phyloP scores from a whole-genome alignment of 1,140 invertebrate species.

The Bombus soroeensis region DNA sequence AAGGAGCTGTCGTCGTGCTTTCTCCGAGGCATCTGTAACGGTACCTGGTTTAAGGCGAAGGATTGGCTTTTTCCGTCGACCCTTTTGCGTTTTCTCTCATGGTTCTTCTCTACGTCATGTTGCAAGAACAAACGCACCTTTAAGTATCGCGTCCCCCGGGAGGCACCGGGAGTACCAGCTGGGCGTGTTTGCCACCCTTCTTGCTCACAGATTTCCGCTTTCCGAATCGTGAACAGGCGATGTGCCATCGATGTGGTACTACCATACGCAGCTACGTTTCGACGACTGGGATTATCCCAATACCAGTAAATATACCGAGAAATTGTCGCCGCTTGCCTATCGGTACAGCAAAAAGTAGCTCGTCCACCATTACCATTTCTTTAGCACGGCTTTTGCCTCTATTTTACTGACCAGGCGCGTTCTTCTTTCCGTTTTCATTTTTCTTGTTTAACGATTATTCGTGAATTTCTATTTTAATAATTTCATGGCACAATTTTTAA shows the following conservation, averaged over 20 bases:
- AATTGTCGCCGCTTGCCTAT: conserved; percentile 50
- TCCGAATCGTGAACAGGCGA: not conserved
- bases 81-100: not conserved
- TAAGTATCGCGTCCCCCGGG: conserved; percentile 14
- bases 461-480: too few species aligned
- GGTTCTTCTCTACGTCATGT: not conserved
- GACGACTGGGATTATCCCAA: conserved; percentile 72
- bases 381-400: not conserved
- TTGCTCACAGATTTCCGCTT: not conserved
- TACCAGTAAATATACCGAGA: conserved; percentile 68
- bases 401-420: too few species aligned
- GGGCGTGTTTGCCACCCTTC: conserved; percentile 37
- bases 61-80: conserved; percentile 29
- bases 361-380: not conserved
- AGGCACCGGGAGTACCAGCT: not conserved
- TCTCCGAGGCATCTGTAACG: conserved; percentile 30
- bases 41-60: conserved; percentile 30
- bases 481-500: too few species aligned
- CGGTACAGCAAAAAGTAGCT: conserved; percentile 10
- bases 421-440: not conserved
- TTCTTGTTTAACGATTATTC: not conserved
- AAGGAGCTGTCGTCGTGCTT: not conserved
- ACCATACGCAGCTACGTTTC: conserved; percentile 48
- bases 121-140: conserved; percentile 24
- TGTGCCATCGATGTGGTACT: not conserved